Conservation (phyloP, 2,797 vertebrate species). For the Gobio occitaniae region DNA sequence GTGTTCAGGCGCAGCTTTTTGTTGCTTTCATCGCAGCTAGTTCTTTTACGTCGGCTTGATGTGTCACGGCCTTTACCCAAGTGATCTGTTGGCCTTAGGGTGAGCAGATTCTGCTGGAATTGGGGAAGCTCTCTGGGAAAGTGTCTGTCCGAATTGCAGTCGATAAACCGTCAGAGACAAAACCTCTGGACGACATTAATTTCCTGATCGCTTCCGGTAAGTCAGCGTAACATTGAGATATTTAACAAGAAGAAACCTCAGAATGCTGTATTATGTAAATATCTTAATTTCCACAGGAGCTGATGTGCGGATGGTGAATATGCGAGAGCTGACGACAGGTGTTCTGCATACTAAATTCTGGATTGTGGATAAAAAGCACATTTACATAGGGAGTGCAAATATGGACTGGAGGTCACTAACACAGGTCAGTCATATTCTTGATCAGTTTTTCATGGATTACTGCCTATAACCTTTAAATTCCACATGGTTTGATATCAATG, state of each 20-base stretch:
- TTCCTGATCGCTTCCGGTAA: conserved; percentile 73
- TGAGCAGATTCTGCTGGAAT: conserved; percentile 78
- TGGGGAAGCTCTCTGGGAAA: conserved; percentile 74
- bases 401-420: conserved; percentile 98
- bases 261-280: neutral
- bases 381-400: conserved; percentile 94
- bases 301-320: conserved; percentile 81
- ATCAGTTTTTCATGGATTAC: neutral
- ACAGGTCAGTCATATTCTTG: conserved; percentile 76
- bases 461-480: neutral
- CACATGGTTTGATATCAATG: neutral
- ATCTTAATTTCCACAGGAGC: conserved; percentile 77
- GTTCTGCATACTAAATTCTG: conserved; percentile 96
- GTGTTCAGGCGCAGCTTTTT: neutral
- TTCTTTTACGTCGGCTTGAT: neutral
- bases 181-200: conserved; percentile 71
- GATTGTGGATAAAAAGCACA: conserved; percentile 88
- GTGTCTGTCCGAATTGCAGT: conserved; percentile 84
- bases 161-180: conserved; percentile 67
- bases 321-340: conserved; percentile 84
- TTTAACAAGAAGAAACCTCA: neutral
- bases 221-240: neutral
- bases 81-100: conserved; percentile 75
- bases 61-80: neutral
- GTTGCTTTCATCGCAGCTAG: neutral